Base-by-base conservation (phyloP, 1,140 invertebrate genomes). In the Ostrea edulis region DNA sequence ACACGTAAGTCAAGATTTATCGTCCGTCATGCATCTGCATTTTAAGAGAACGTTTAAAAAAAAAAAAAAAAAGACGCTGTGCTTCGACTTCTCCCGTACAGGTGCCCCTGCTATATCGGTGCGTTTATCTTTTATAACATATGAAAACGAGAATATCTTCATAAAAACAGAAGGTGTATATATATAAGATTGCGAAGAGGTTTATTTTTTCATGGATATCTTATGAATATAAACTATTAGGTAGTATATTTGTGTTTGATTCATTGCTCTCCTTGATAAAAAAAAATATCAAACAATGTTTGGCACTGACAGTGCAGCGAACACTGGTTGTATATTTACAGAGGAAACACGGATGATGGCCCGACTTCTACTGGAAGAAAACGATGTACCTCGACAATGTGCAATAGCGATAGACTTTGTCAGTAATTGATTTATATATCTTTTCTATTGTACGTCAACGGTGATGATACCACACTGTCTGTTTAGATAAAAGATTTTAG, bases 401-500 rank as follows among this genome's bases (percentile, higher is more conserved):
- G 12, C 11, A 77, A 77, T 77, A 25, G 12, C 29, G 68, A 77
- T 14, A 77, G 11, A 35, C 25, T 77, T 77, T 77, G 68, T 77
- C 68, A 77, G 22, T 77, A 77, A 77, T 25, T 77, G 68, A 77
- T 77, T 25, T 35, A 11, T 29, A 8, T 77, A 12, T 77, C 68
- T 77, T 25, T 14, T 77, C 1, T 68, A 25, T 11, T 25, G n/a
- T 71, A 25, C 68, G 68, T 71, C 68, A 77, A 29, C 14, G 25
- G n/a, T 14, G 29, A 25, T 11, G n/a, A 77, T 25, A 77, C 22
- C 68, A 25, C 29, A 14, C 25, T 29, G 22, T 77, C 68, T 77
- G 4, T 11, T 44, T 35, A 12, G 22, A 12, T 62, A 17, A 20
- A 62, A 62, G 17, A 20, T n/a, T 20, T n/a, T 35, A 25, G 14